phyloP scores from a whole-genome alignment of 2,797 vertebrate species.

The Naso thynnoides region DNA sequence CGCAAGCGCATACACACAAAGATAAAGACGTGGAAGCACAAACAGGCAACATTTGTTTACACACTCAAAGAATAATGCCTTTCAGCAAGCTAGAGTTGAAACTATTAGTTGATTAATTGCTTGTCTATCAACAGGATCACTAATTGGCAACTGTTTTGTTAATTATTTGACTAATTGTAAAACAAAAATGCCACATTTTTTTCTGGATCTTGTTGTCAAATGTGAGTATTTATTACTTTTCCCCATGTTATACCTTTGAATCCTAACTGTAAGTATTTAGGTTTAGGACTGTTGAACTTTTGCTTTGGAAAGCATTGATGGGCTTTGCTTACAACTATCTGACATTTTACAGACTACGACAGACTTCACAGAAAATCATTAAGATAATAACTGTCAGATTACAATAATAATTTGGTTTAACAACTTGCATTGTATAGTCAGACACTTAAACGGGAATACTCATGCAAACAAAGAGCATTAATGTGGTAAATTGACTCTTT shows the following conservation, averaged over 20 bases:
- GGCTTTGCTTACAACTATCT: background rate
- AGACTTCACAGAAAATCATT: too few species aligned
- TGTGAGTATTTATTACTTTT: background rate
- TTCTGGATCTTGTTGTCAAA: background rate
- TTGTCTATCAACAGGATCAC: background rate
- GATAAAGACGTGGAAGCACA: background rate
- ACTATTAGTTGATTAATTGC: background rate
- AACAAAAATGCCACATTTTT: too few species aligned
- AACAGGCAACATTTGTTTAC: background rate
- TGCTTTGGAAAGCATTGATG: background rate
- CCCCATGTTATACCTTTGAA: too few species aligned
- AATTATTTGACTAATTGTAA: background rate
- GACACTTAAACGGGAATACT: conserved; percentile 1
- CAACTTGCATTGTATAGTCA: conserved; percentile 9
- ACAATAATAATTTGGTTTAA: background rate
- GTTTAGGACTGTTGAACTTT: background rate
- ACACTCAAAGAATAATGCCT: background rate
- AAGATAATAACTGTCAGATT: background rate
- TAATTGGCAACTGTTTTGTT: background rate
- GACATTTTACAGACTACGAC: background rate
- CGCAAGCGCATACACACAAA: background rate
- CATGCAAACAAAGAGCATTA: background rate
- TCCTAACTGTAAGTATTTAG: background rate
- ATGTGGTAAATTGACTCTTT: background rate
- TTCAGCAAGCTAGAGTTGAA: background rate